Conservation (phyloP, 2,113 vertebrate genomes). For the Mastomys coucha region DNA sequence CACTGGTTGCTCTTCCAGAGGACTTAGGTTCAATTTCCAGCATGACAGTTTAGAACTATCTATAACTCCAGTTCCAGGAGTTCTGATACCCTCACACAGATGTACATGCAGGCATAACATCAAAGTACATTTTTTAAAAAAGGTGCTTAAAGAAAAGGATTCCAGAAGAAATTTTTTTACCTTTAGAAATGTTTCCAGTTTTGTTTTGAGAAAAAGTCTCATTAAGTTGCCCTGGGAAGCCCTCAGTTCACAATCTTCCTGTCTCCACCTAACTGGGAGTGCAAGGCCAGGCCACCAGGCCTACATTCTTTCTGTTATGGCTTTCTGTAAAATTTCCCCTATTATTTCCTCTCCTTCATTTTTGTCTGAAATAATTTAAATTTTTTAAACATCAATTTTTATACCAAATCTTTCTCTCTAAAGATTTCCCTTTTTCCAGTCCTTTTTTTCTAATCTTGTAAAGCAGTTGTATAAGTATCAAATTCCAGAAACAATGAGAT, state of each 20-base stretch:
- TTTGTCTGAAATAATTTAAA: neutral
- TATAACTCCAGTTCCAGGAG: too few relatives aligned
- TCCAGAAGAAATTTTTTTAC: neutral
- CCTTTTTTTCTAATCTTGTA: neutral
- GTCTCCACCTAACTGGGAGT: neutral
- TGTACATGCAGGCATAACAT: too few relatives aligned
- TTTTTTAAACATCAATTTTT: neutral
- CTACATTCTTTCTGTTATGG: neutral
- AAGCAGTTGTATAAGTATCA: neutral
- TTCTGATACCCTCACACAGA: too few relatives aligned
- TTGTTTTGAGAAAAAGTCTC: neutral
- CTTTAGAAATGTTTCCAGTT: neutral
- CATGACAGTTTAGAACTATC: too few relatives aligned
- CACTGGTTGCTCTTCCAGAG: too few relatives aligned
- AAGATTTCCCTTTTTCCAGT: neutral
- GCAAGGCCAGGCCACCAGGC: neutral
- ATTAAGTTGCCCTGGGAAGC: neutral
- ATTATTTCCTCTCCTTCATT: neutral
- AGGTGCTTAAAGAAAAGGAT: neutral
- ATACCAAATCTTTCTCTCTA: slow-evolving; percentile 16
- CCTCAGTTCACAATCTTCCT: neutral
- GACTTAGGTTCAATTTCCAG: too few relatives aligned
- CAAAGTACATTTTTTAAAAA: too few relatives aligned
- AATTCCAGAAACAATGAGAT: neutral
- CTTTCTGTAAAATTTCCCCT: neutral